Percentiles rank a stretch among this genome's conserved stretches.
Conservation (phyloP, 2,113 vertebrate genomes). For the Corythornis madagascariensis region DNA sequence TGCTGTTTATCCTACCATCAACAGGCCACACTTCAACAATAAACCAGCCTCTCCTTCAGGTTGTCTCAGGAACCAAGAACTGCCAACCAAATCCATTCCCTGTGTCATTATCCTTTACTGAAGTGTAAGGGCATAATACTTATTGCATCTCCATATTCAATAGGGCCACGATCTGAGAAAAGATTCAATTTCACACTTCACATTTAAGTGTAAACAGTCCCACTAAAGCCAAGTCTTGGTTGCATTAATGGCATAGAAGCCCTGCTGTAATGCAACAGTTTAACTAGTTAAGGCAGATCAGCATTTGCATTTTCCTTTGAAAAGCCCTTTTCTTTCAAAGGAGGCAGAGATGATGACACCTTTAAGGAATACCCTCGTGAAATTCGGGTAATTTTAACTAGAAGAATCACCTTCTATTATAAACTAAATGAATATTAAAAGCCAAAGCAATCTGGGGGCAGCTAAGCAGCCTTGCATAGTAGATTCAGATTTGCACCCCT, state of each 20-base stretch:
- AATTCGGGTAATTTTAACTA: neutral
- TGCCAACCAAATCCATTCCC: neutral
- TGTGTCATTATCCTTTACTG: conserved; percentile 16
- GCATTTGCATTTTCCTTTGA: neutral
- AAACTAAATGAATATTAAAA: conserved; percentile 29
- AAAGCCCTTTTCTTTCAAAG: conserved; percentile 8
- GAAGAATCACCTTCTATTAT: neutral
- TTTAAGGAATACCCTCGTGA: conserved; percentile 7
- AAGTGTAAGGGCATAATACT: neutral
- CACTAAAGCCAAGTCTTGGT: neutral
- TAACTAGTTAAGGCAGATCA: neutral
- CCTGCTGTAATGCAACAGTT: neutral
- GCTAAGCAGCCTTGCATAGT: conserved; percentile 38
- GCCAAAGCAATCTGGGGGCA: neutral
- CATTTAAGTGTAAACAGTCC: neutral
- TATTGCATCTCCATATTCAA: neutral
- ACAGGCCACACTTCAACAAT: neutral
- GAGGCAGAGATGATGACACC: neutral
- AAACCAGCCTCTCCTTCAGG: conserved; percentile 19
- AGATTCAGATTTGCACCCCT: conserved; percentile 28
- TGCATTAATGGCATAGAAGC: neutral
- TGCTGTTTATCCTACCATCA: conserved; percentile 1
- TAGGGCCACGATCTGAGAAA: neutral
- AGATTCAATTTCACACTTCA: neutral
- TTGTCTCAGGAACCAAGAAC: conserved; percentile 13